Conservation (phyloP, 2,113 vertebrate species). For the Tauraco erythrolophus region DNA sequence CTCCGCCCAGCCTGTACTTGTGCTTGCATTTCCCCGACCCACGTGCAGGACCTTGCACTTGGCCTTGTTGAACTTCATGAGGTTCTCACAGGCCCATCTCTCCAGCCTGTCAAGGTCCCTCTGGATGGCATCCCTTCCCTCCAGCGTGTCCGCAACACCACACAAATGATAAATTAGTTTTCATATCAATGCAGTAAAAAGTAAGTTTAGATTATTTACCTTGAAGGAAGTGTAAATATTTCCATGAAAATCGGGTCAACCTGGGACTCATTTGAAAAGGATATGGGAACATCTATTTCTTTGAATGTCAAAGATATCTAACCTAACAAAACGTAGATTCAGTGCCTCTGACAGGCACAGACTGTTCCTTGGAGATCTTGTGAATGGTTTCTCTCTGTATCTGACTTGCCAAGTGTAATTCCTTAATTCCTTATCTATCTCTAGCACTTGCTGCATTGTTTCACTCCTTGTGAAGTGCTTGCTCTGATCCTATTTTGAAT, state of each 20-base stretch:
- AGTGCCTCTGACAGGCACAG: slow-evolving; percentile 24
- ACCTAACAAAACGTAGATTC: slow-evolving; percentile 23
- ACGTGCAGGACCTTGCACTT: no score
- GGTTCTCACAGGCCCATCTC: no score
- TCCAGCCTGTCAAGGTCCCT: no score
- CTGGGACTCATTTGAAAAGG: slow-evolving; percentile 46
- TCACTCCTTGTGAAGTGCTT: slow-evolving; percentile 15
- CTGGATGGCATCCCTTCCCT: no score
- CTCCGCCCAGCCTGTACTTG: no score
- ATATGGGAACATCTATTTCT: slow-evolving; percentile 35
- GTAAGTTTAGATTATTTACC: slow-evolving; percentile 2
- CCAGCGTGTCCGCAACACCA: no score
- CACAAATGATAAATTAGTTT: neutral
- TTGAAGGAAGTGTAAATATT: slow-evolving; percentile 60
- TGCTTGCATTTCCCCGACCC: no score
- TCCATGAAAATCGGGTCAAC: slow-evolving; percentile 23
- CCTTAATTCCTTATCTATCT: slow-evolving; percentile 58
- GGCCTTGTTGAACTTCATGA: no score
- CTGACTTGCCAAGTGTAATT: slow-evolving; percentile 55
- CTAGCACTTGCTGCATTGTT: slow-evolving; percentile 32
- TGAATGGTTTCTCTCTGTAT: slow-evolving; percentile 39
- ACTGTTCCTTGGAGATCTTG: slow-evolving; percentile 52
- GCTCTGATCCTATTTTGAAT: slow-evolving; percentile 48
- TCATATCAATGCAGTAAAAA: slow-evolving; percentile 2
- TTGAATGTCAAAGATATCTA: slow-evolving; percentile 28